Evolutionary conservation across 1,140 invertebrate genomes (phyloP).

Genomic region (Drosophila trapezifrons): DNA sequence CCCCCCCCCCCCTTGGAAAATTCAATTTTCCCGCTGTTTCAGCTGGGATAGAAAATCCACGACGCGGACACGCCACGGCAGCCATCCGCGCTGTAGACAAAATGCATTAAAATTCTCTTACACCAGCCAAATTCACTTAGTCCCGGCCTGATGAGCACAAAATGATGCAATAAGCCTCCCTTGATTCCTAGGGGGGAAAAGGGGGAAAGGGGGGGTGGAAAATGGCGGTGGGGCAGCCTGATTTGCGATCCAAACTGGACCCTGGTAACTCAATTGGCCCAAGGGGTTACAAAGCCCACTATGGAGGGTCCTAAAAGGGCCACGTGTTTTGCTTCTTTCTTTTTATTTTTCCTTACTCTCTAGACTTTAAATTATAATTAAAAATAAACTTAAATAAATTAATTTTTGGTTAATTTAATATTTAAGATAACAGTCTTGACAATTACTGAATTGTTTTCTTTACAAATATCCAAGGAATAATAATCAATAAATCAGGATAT

Average conservation of each 20-base stretch:
- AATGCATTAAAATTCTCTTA: conserved; percentile 52
- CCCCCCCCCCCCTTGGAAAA: conserved; percentile 13
- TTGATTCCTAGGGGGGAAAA: background rate
- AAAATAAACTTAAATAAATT: no score
- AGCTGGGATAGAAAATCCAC: background rate
- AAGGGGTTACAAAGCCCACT: background rate
- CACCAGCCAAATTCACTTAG: conserved; percentile 46
- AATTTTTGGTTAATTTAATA: background rate
- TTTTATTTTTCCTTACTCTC: no score
- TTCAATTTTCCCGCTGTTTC: conserved; percentile 22
- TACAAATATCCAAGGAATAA: no score
- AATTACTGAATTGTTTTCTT: no score
- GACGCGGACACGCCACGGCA: background rate
- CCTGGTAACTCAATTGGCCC: background rate
- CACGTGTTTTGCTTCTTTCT: background rate
- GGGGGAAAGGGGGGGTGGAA: background rate
- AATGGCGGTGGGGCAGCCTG: background rate
- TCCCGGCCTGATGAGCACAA: conserved; percentile 37
- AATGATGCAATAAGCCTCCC: conserved; percentile 40
- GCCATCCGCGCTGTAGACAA: conserved; percentile 8
- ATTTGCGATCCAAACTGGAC: background rate
- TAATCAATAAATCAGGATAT: no score
- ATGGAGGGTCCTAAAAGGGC: no score
- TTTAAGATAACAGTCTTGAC: no score
- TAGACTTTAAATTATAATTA: background rate